Conservation (phyloP, 30 jellyfish, hydroid and myxozoan species). For the Aurelia coerulea region DNA sequence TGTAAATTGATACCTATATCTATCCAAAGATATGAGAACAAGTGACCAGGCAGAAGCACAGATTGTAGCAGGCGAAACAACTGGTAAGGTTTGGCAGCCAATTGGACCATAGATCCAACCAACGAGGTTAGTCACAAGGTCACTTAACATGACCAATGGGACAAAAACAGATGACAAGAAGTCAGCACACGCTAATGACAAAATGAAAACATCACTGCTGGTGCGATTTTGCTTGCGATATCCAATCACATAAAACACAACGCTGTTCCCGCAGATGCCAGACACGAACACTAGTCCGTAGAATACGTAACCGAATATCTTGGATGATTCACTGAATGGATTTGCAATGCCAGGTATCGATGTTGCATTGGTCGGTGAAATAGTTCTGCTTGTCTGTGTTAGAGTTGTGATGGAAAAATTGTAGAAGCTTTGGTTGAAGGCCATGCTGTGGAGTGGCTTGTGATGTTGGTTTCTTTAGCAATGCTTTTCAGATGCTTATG, state of each 20-base stretch:
- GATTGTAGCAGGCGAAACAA: slow-evolving; percentile 26
- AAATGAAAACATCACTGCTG: slow-evolving; percentile 40
- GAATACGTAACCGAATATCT: slow-evolving; percentile 21
- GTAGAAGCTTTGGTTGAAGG: no score
- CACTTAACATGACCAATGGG: slow-evolving; percentile 47
- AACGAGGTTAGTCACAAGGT: slow-evolving; percentile 6
- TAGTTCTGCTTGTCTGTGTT: not conserved
- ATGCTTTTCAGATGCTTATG: no score
- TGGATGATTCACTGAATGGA: slow-evolving; percentile 11
- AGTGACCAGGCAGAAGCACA: slow-evolving; percentile 47
- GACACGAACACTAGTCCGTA: slow-evolving; percentile 25
- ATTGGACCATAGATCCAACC: slow-evolving; percentile 56
- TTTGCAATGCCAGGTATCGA: not conserved
- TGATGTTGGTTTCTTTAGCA: no score
- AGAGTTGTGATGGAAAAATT: no score
- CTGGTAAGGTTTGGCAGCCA: slow-evolving; percentile 46
- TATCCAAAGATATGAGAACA: slow-evolving; percentile 49
- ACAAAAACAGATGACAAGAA: slow-evolving; percentile 28
- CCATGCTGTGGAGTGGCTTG: no score
- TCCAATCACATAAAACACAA: slow-evolving; percentile 66
- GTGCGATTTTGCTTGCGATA: slow-evolving; percentile 30
- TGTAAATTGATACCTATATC: slow-evolving; percentile 21
- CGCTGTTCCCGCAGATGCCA: slow-evolving; percentile 50
- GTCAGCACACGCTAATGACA: slow-evolving; percentile 57
- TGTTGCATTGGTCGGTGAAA: not conserved